Base-by-base conservation (phyloP, 2,888 invertebrate species). In the Caradrina kadenii region DNA sequence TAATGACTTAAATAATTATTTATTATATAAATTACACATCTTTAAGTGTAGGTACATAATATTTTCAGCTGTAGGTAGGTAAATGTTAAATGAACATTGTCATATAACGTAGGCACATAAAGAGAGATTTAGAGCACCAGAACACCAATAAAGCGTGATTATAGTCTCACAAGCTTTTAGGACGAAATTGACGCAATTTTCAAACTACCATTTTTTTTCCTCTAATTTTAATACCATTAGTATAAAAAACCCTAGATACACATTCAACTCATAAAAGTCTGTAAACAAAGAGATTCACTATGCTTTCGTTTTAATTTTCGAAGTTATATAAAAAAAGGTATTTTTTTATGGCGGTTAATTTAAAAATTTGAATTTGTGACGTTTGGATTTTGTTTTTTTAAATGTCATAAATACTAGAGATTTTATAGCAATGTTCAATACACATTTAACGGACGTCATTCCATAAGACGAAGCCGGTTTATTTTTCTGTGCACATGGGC, bases 1-100 rank as follows among this genome's bases (percentile, higher is more conserved):
- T 2, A 5, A 15, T 3, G 39, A 61, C 66, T 81, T 83, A 80
- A 78, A 49, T 35, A 66, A 69, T 21, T 17, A 76, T 82, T 83
- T 82, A 82, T 82, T 81, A 54, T 45, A 75, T 70, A 72, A 55
- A 79, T 66, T 81, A 75, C 54, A 79, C 68, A 64, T 70, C 10
- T 64, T 66, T 58, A 53, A 67, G 78, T 83, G 72, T n/a, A n/a
- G 26, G 26, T 82, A 55, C 2, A 50, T 68, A 63, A 59, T 31
- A 39, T 35, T 52, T 2, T 50, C 21, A 50, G 56, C 49, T 61
- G 53, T 69, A 63, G 60, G 53, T 5, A 45, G 42, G 42, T 67
- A 63, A 60, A 72, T 19, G 56, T 62, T 67, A 31, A 69, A 64
- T 54, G 54, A 67, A 64, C 66, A 26, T 75, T 83, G 55, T 73